Conservation (phyloP, 2,888 invertebrate species). For the Linyphia triangularis region DNA sequence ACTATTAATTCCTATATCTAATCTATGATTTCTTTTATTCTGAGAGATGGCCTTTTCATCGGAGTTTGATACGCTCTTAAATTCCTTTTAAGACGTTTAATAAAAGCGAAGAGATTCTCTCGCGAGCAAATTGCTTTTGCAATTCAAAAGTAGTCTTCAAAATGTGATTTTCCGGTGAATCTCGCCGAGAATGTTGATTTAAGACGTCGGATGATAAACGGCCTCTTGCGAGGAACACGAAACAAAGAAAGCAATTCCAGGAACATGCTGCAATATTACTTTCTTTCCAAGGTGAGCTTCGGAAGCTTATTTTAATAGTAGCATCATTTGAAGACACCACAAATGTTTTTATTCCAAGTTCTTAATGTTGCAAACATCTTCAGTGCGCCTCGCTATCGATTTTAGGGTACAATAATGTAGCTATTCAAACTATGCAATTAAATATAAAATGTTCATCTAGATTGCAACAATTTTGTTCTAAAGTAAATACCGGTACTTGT, state of each 20-base stretch:
- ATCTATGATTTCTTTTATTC: too few species aligned
- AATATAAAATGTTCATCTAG: too few species aligned
- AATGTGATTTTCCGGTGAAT: background rate
- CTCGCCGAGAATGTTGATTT: background rate
- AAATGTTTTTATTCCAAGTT: too few species aligned
- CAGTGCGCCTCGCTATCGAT: too few species aligned
- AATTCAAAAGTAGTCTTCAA: conserved; percentile 13
- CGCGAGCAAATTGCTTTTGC: conserved; percentile 5
- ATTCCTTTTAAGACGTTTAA: background rate
- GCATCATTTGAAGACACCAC: too few species aligned
- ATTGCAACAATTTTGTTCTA: too few species aligned
- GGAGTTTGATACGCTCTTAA: background rate
- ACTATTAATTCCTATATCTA: too few species aligned
- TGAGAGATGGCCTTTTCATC: background rate
- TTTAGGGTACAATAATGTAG: too few species aligned
- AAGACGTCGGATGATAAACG: background rate
- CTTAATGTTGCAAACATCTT: too few species aligned
- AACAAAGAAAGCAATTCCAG: background rate
- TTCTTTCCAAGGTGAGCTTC: background rate
- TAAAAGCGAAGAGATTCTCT: background rate
- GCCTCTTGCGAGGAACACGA: background rate
- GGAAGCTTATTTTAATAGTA: background rate
- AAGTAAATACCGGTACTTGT: too few species aligned
- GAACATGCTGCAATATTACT: background rate
- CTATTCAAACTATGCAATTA: too few species aligned